These are phyloP conservation scores for Philaethria dido DNA, from an alignment of 2,888 invertebrate species.

Conservation along the genomic window DNA sequence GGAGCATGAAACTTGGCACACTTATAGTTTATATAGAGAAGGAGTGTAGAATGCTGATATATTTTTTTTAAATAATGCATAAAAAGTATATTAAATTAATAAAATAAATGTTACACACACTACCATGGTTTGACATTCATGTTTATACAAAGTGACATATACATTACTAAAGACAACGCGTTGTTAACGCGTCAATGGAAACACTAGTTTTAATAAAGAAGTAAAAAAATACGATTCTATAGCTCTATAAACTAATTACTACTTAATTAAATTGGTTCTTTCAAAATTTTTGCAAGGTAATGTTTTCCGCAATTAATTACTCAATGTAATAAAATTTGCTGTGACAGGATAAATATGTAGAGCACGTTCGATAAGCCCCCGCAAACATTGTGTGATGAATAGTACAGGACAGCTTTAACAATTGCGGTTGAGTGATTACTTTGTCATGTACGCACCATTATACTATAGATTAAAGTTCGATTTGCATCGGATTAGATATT, in stretches of 20 bases:
- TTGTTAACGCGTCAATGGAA: too few species aligned
- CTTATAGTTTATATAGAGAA: too few species aligned
- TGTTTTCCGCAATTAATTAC: constrained; percentile 8
- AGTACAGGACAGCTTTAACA: constrained; percentile 27
- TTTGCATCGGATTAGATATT: constrained; percentile 20
- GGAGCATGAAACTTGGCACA: too few species aligned
- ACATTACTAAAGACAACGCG: too few species aligned
- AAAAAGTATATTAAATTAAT: too few species aligned
- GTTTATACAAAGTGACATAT: too few species aligned
- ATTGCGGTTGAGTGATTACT: constrained; percentile 31
- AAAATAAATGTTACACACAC: too few species aligned
- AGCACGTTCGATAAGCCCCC: constrained; percentile 17
- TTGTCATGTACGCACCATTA: constrained; percentile 34
- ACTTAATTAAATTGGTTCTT: constrained; percentile 11
- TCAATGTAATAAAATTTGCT: constrained; percentile 6
- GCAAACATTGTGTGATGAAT: constrained; percentile 18
- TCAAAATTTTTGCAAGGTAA: constrained; percentile 6
- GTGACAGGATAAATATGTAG: constrained; percentile 16
- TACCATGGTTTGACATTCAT: too few species aligned
- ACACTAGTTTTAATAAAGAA: too few species aligned
- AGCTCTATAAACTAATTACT: not conserved
- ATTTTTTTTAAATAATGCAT: too few species aligned
- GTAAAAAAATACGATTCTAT: too few species aligned
- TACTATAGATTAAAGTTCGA: constrained; percentile 26
- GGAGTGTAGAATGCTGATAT: too few species aligned